These are phyloP conservation scores for Hucho hucho DNA, from an alignment of 2,113 vertebrate species.

Conservation along the genomic window DNA sequence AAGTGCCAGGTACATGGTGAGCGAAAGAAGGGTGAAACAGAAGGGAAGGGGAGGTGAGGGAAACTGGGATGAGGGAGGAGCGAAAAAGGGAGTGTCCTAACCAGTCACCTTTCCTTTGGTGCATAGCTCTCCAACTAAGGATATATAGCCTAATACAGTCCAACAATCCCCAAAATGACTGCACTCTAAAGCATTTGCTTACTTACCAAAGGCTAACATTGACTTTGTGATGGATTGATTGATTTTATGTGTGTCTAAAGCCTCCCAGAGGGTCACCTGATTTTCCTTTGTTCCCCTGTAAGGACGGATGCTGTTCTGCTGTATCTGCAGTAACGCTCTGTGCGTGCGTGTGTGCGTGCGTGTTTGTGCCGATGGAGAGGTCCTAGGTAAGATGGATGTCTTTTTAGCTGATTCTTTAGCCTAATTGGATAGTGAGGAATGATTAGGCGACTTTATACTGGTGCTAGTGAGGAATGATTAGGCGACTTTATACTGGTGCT, in stretches of 20 bases:
- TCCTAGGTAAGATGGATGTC: not conserved
- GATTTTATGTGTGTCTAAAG: conserved; percentile 12
- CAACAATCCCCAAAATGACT: too few relatives aligned
- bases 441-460: conserved; percentile 28
- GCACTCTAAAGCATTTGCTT: not conserved
- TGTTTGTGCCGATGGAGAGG: not conserved
- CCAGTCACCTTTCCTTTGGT: too few relatives aligned
- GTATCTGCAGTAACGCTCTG: conserved; percentile 44
- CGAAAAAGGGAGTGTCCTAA: not conserved
- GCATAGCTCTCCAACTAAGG: too few relatives aligned
- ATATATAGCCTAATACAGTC: too few relatives aligned
- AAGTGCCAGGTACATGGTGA: conserved; percentile 5
- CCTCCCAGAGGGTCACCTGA: conserved; percentile 39
- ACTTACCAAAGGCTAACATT: conserved; percentile 6
- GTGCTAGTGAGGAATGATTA: conserved; percentile 17
- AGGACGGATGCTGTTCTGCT: conserved; percentile 47
- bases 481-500: conserved; percentile 26
- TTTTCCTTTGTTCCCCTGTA: conserved; percentile 33
- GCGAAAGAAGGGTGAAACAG: not conserved
- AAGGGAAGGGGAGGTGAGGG: not conserved
- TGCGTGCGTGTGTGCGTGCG: conserved; percentile 11
- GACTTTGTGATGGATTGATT: conserved; percentile 34
- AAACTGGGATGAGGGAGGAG: conserved; percentile 12
- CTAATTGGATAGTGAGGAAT: conserved; percentile 29
- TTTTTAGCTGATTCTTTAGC: conserved; percentile 49